Evolutionary conservation across 2,113 vertebrate genomes (phyloP).

Genomic region (Scortum barcoo): DNA sequence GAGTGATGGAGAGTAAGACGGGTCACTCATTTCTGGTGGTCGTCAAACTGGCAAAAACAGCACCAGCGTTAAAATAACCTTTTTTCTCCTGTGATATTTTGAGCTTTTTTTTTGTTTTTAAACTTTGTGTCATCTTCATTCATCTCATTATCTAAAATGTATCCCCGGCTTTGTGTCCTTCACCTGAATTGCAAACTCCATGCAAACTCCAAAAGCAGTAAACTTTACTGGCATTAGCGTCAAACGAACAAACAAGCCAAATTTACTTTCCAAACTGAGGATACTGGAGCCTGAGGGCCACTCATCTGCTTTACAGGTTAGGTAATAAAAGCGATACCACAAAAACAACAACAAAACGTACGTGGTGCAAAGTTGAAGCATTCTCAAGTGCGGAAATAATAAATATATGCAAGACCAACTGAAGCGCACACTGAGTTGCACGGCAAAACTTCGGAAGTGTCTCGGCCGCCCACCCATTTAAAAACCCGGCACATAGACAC

Average conservation of each 20-base stretch:
- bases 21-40: background rate
- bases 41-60: background rate
- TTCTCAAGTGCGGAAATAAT: background rate
- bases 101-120: background rate
- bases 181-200: background rate
- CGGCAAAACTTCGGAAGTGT: background rate
- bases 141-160: background rate
- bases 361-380: background rate
- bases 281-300: background rate
- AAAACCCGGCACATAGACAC: constrained; percentile 8
- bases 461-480: background rate
- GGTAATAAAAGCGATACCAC: background rate
- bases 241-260: background rate
- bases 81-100: background rate
- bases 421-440: background rate
- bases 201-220: no score
- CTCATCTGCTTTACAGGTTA: background rate
- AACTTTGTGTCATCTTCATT: background rate
- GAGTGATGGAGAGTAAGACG: background rate
- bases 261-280: background rate
- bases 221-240: background rate
- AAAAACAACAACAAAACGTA: background rate
- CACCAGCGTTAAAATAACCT: background rate
- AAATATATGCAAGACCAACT: constrained; percentile 1
- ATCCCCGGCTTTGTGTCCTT: background rate